Evolutionary conservation across 2,113 vertebrate species (phyloP), one percentile per base, ranked within the genome.

Genomic region (Cebidichthys violaceus): DNA sequence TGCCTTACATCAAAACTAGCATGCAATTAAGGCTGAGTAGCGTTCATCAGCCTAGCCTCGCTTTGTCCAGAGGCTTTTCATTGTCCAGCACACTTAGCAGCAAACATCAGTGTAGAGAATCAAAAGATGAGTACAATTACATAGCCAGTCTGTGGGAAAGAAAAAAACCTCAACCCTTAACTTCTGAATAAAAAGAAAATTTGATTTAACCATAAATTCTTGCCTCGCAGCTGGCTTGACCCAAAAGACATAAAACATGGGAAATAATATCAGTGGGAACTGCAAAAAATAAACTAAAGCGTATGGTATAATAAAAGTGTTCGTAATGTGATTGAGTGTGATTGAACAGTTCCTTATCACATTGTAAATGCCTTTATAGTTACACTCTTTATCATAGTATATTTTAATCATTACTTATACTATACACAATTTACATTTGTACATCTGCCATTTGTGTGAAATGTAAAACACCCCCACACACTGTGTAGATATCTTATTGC

Each of bases 1-100:
- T 95, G 93, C 92, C 86, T 90, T 88, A 93, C 92, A 94, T 95
- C 93, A 93, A 94, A 95, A 92, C 93, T 93, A 91, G 90, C 85
- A 65, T 82, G 91, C 93, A 94, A 94, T 95, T 95, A 95, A 92
- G 70, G 78, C 89, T 87, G 90, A 94, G 92, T 86, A 87, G 92
- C 83, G 87, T 92, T 94, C 92, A 93, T 92, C 90, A 91, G 89
- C 70, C 82, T 4, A 59, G 83, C 73, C 71, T 85, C 59, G 87
- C 86, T 91, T 92, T 92, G 89, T 92, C 88, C 90, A 86, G 87
- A 93, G 86, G 91, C 90, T 92, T 94, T 94, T 91, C 85, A 93
- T 93, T 93, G 92, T 93, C 90, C 85, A 41, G 64, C 75, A 76
- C 91, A 92, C 92, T 94, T 91, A 82, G 80, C 78, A 76, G 88